Percentiles rank a stretch among this genome's conserved stretches.
Evolutionary conservation across 2,888 invertebrate genomes (phyloP).

Genomic region (Pimpla rufipes): DNA sequence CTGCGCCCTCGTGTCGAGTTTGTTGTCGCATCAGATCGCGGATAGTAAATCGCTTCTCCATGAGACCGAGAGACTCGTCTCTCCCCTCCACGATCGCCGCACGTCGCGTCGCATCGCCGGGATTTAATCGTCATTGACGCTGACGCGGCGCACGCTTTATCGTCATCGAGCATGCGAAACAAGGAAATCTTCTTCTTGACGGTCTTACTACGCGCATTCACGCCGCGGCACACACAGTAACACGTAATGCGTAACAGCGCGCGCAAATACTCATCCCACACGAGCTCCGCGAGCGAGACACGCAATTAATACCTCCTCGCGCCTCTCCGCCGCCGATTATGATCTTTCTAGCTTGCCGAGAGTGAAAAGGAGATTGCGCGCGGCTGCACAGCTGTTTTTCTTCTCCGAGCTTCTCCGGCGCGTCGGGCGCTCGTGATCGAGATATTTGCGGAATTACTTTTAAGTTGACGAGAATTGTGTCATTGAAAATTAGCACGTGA

Average conservation of each 20-base stretch:
- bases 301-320: background rate
- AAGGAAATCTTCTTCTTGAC: slow-evolving; percentile 4
- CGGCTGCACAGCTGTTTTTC: background rate
- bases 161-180: background rate
- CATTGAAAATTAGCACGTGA: too few relatives aligned
- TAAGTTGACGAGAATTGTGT: too few relatives aligned
- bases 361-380: slow-evolving; percentile 10
- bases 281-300: background rate
- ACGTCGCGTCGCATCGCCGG: background rate
- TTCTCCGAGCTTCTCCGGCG: too few relatives aligned
- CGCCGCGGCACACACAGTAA: too few relatives aligned
- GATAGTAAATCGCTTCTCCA: slow-evolving; percentile 34
- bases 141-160: slow-evolving; percentile 25
- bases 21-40: slow-evolving; percentile 27
- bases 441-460: too few relatives aligned
- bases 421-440: too few relatives aligned
- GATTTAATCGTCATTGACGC: slow-evolving; percentile 17
- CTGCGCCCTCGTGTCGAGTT: slow-evolving; percentile 1
- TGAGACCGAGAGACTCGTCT: slow-evolving; percentile 5
- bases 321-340: background rate
- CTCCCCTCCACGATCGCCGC: too few relatives aligned
- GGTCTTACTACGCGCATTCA: slow-evolving; percentile 11
- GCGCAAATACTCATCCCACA: slow-evolving; percentile 6
- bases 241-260: background rate
- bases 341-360: slow-evolving; percentile 9